Conservation (phyloP, 2,888 invertebrate species). For the Tipula vernalis region DNA sequence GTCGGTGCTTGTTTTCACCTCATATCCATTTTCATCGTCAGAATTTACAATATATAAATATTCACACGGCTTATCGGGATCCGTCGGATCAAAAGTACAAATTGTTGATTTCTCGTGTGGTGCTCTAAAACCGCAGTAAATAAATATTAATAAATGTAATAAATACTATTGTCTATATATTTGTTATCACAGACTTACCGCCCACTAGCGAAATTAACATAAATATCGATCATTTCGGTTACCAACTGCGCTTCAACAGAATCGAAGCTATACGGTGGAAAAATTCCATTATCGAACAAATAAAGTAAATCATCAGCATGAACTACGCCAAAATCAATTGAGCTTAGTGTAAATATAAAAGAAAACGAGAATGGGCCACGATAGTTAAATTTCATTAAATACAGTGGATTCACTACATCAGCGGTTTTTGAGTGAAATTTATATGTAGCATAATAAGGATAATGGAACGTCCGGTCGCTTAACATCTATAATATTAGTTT, state of each 20-base stretch:
- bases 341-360: background rate
- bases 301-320: constrained; percentile 38
- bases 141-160: too few species aligned
- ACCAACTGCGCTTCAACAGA: background rate
- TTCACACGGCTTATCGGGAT: background rate
- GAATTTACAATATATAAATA: background rate
- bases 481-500: constrained; percentile 30
- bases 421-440: constrained; percentile 16
- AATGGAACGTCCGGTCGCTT: constrained; percentile 38
- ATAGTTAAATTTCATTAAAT: background rate
- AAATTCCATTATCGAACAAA: background rate
- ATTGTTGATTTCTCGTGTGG: background rate
- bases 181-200: background rate
- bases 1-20: background rate
- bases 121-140: too few species aligned
- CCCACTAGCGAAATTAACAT: background rate
- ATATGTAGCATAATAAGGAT: constrained; percentile 33
- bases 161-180: too few species aligned
- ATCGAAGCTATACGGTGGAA: background rate
- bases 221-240: background rate
- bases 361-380: background rate
- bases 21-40: background rate
- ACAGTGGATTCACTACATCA: background rate
- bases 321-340: constrained; percentile 19
- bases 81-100: background rate